These are phyloP conservation scores for Mesochorus sp. DNA, from an alignment of 2,888 invertebrate species.

Conservation along the genomic window DNA sequence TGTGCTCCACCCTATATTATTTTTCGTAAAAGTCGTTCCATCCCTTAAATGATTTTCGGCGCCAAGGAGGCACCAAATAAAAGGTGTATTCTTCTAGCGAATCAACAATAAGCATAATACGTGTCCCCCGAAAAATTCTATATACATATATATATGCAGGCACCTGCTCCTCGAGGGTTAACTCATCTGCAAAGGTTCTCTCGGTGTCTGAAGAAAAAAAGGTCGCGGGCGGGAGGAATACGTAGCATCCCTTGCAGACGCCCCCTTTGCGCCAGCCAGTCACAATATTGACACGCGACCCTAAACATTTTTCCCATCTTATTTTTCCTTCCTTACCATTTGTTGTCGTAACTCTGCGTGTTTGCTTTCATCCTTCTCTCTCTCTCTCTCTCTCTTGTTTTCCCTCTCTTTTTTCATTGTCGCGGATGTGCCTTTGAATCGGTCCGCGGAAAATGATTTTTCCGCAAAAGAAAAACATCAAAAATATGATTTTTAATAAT, in stretches of 20 bases:
- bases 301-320: constrained; percentile 73
- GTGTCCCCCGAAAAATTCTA: too few relatives aligned
- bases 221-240: constrained; percentile 33
- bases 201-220: constrained; percentile 24
- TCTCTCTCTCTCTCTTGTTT: constrained; percentile 10
- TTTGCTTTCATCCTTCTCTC: constrained; percentile 29
- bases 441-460: constrained; percentile 11
- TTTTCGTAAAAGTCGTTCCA: too few relatives aligned
- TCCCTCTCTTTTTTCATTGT: constrained; percentile 5
- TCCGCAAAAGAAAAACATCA: background rate
- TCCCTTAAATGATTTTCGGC: too few relatives aligned
- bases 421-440: constrained; percentile 70
- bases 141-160: background rate
- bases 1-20: too few relatives aligned
- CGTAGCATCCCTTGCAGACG: constrained; percentile 49
- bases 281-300: constrained; percentile 78
- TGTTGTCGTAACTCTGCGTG: constrained; percentile 55
- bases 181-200: background rate
- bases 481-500: too few relatives aligned
- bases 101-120: too few relatives aligned
- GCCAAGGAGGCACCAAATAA: too few relatives aligned
- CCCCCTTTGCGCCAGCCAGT: constrained; percentile 54
- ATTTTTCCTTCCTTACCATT: constrained; percentile 68
- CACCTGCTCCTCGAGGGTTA: constrained; percentile 19
- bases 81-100: too few relatives aligned